A percentile compares a stretch with the other conserved stretches of the same genome.
Evolutionary conservation across 1,140 invertebrate species (phyloP).

Genomic region (Aethina tumida): DNA sequence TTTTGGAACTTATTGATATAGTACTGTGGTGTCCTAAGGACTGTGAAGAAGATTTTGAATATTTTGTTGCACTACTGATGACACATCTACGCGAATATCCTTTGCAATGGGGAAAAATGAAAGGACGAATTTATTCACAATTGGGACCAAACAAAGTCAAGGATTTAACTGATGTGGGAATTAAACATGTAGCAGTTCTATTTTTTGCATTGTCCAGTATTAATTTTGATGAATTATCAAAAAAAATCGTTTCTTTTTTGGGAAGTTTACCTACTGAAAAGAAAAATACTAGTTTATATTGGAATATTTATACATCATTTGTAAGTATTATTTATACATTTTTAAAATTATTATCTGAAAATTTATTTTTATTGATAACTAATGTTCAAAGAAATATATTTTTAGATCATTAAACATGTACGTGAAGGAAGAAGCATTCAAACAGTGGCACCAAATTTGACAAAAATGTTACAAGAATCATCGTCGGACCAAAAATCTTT

Average conservation of each 20-base stretch:
- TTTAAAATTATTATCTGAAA: constrained; percentile 1
- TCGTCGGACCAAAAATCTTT: constrained; percentile 19
- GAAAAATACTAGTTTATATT: constrained; percentile 15
- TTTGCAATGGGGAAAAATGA: constrained; percentile 30
- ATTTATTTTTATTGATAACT: constrained; percentile 1
- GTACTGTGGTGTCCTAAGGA: constrained; percentile 15
- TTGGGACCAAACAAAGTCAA: constrained; percentile 28
- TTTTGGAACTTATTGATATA: constrained; percentile 17
- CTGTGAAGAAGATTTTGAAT: constrained; percentile 25
- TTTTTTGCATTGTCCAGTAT: constrained; percentile 22
- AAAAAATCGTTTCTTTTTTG: constrained; percentile 25
- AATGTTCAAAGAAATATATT: constrained; percentile 5
- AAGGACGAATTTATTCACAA: constrained; percentile 32
- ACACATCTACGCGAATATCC: constrained; percentile 26
- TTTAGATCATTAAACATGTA: constrained; percentile 21
- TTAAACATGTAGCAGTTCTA: constrained; percentile 24
- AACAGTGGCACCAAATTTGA: constrained; percentile 14
- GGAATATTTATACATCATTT: constrained; percentile 28
- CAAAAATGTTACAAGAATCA: constrained; percentile 19
- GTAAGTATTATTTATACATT: constrained; percentile 19
- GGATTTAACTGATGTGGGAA: constrained; percentile 23
- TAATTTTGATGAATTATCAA: constrained; percentile 25
- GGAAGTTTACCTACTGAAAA: constrained; percentile 21
- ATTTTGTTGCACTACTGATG: constrained; percentile 25
- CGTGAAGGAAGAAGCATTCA: constrained; percentile 18